phyloP scores from a whole-genome alignment of 2,797 vertebrate genomes.

The Nannoperca australis region DNA sequence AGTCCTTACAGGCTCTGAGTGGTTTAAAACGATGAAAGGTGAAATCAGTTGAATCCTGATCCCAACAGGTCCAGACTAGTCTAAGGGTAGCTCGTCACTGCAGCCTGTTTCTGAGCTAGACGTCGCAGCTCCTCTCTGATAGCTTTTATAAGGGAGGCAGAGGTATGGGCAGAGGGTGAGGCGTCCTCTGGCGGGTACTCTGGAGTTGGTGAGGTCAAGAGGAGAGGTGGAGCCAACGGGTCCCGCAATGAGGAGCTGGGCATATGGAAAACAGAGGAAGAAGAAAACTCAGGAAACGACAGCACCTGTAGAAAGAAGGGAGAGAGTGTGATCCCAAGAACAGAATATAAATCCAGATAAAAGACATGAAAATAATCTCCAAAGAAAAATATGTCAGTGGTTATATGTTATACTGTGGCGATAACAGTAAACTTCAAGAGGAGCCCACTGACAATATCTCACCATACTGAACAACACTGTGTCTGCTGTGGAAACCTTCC shows the following conservation, averaged over 20 bases:
- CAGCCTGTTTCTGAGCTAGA: slow-evolving; percentile 95
- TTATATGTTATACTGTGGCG: background rate
- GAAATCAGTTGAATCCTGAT: slow-evolving; percentile 41
- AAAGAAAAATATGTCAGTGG: background rate
- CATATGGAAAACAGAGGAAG: slow-evolving; percentile 94
- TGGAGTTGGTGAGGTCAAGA: slow-evolving; percentile 88
- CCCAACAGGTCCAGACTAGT: slow-evolving; percentile 55
- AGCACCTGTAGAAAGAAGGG: slow-evolving; percentile 79
- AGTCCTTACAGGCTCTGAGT: slow-evolving; percentile 20
- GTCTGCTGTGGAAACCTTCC: no score
- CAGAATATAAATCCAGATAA: background rate
- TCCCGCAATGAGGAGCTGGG: slow-evolving; percentile 91
- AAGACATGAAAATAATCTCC: background rate
- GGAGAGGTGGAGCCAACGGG: slow-evolving; percentile 89
- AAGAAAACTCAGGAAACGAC: slow-evolving; percentile 93
- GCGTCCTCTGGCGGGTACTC: slow-evolving; percentile 94
- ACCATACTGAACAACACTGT: no score
- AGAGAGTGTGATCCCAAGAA: background rate
- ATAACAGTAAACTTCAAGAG: no score
- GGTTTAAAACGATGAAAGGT: slow-evolving; percentile 19
- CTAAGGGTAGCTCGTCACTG: slow-evolving; percentile 90
- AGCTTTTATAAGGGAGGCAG: slow-evolving; percentile 97
- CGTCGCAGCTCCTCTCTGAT: slow-evolving; percentile 98
- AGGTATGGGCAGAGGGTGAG: slow-evolving; percentile 93
- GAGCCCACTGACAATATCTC: no score